Conservation (phyloP, 1,140 invertebrate genomes). For the Ectropis grisescens region DNA sequence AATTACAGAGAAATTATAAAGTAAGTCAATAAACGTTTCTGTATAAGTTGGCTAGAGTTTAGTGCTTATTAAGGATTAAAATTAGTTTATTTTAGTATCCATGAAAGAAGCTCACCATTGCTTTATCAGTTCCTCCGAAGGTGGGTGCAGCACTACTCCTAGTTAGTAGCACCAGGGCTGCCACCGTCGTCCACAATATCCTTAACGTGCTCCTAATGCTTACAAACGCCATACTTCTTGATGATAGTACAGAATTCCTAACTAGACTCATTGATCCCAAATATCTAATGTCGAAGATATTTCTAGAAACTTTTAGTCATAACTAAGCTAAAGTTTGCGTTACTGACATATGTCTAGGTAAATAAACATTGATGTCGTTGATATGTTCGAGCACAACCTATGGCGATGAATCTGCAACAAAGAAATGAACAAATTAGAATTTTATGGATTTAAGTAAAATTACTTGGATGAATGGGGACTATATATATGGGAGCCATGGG, state of each 20-base stretch:
- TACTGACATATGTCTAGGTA: conserved; percentile 28
- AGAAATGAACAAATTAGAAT: too few relatives aligned
- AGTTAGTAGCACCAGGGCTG: conserved; percentile 35
- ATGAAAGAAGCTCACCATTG: conserved; percentile 41
- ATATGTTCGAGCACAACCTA: conserved; percentile 13
- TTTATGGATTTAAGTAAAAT: too few relatives aligned
- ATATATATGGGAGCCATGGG: too few relatives aligned
- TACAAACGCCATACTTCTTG: conserved; percentile 36
- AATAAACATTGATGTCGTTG: conserved; percentile 21
- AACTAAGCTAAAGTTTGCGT: conserved; percentile 17
- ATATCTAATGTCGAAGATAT: conserved; percentile 27
- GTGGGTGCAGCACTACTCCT: conserved; percentile 48
- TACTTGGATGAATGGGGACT: too few relatives aligned
- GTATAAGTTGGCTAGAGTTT: too few relatives aligned
- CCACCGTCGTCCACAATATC: conserved; percentile 37
- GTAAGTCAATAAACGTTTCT: too few relatives aligned
- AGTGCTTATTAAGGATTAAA: too few relatives aligned
- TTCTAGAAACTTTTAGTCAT: conserved; percentile 25
- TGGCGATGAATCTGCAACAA: conserved; percentile 50
- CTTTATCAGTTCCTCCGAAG: conserved; percentile 46
- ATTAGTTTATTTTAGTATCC: too few relatives aligned
- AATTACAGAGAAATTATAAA: too few relatives aligned
- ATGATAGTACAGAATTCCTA: conserved; percentile 20
- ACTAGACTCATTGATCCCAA: conserved; percentile 5
- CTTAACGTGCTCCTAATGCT: conserved; percentile 40